Percentiles rank a stretch among this genome's conserved stretches.
phyloP scores from a whole-genome alignment of 2,888 invertebrate species.

The Cheilosia grossa region DNA sequence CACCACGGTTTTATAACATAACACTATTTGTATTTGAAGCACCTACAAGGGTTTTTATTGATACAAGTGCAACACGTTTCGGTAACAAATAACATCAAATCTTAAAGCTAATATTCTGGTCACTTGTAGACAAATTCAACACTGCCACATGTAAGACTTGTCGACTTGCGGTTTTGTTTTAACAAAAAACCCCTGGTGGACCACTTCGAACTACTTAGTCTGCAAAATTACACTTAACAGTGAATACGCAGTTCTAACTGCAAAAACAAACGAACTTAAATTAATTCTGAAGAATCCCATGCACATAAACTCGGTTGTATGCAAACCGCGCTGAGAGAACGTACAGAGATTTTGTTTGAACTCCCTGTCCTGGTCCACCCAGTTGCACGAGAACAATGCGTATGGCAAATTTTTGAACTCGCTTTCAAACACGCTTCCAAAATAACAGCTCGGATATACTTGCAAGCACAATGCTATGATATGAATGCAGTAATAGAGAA shows the following conservation, averaged over 20 bases:
- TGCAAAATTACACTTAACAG: background rate
- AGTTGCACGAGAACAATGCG: conserved; percentile 78
- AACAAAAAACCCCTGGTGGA: too few species aligned
- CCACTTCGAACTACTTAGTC: background rate
- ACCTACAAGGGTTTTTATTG: too few species aligned
- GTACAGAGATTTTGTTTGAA: background rate
- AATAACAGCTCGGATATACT: conserved; percentile 77
- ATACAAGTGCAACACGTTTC: too few species aligned
- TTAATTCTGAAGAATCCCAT: conserved; percentile 4
- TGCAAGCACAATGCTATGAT: background rate
- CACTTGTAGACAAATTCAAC: too few species aligned
- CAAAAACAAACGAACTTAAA: background rate
- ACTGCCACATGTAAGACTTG: too few species aligned
- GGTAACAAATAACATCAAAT: too few species aligned
- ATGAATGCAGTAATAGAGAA: background rate
- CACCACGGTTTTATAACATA: too few species aligned
- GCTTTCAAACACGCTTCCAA: conserved; percentile 77
- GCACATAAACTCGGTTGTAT: background rate
- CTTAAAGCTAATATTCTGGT: too few species aligned
- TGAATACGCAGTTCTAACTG: background rate
- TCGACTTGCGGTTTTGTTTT: too few species aligned
- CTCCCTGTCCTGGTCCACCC: conserved; percentile 75
- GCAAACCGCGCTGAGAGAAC: background rate
- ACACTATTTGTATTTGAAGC: too few species aligned
- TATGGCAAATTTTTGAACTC: conserved; percentile 76